Conservation (phyloP, 2,113 vertebrate species). For the Puntigrus tetrazona region DNA sequence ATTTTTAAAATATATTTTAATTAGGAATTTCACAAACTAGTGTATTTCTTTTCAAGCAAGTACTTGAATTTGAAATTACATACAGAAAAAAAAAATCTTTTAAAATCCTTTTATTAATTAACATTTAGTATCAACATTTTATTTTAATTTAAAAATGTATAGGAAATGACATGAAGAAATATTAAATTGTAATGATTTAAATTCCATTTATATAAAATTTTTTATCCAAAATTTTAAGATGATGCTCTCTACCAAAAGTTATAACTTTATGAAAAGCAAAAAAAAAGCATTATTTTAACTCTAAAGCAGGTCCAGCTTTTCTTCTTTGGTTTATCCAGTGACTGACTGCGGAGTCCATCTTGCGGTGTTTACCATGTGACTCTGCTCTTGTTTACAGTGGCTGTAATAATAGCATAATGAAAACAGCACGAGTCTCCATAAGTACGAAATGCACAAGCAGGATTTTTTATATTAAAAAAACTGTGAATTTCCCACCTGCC, state of each 20-base stretch:
- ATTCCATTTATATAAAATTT: background rate
- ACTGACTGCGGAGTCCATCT: background rate
- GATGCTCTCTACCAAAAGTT: background rate
- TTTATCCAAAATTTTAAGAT: background rate
- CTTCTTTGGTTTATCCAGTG: background rate
- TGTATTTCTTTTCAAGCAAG: background rate
- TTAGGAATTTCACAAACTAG: background rate
- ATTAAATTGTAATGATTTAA: background rate
- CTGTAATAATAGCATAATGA: conserved; percentile 2
- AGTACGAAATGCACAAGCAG: conserved; percentile 41
- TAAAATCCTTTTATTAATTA: background rate
- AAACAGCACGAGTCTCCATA: conserved; percentile 33
- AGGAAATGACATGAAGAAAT: background rate
- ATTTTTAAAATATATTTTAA: background rate
- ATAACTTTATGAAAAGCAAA: background rate
- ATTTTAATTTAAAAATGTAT: background rate
- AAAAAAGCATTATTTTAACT: background rate
- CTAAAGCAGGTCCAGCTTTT: background rate
- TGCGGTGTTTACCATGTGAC: background rate
- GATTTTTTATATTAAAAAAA: conserved; percentile 48
- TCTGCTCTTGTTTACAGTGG: conserved; percentile 18
- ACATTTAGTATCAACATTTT: background rate
- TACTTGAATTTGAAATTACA: background rate
- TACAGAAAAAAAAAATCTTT: background rate
- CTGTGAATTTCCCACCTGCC: conserved; percentile 49